Evolutionary conservation across 2,888 invertebrate genomes (phyloP), one percentile per base, ranked within the genome.

Genomic region (Archaeoteleia sp.): DNA sequence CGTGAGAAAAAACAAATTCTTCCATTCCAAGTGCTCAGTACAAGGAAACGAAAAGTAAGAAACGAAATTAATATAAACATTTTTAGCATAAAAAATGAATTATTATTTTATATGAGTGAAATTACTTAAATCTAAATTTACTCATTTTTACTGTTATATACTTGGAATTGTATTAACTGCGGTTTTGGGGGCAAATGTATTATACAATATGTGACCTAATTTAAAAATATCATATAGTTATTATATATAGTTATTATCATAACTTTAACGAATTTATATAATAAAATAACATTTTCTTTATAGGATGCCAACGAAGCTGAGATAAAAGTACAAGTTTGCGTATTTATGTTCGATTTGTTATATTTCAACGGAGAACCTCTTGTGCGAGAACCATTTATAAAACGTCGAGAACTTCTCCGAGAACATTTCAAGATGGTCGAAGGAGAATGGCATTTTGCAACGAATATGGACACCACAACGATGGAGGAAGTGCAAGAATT

Each of bases 1-100:
- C 87, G 87, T 1, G 93, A 91, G 73, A 92, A 91, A 29, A 90
- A 95, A 79, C 92, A 93, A 82, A 98, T 99, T 77, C 87, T 97
- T 71, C 98, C 99, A 1, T 99, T 99, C 88, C 99, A 99, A 87
- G 89, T 97, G 6, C 88, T 99, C 8, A 95, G 95, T 71, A 98
- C 98, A 0, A 89, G 98, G 60, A 99, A 98, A 85, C 90, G 97
- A 78, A 98, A 98, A 88, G 97, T 91, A 77, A 72, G 57, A 42
- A 17, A 17, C 1, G 9, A n/a, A 6, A 27, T 27, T 27, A 27
- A 6, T 3, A 27, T 1, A 27, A n/a, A n/a, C n/a, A n/a, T n/a
- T n/a, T n/a, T n/a, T 27, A n/a, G 27, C 27, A 27, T 27, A 27
- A 27, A n/a, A n/a, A n/a, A n/a, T n/a, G n/a, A n/a, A n/a, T n/a